Percentiles rank a stretch among this genome's conserved stretches.
phyloP scores from a whole-genome alignment of 1,140 invertebrate genomes.

The Sycophila sp. region DNA sequence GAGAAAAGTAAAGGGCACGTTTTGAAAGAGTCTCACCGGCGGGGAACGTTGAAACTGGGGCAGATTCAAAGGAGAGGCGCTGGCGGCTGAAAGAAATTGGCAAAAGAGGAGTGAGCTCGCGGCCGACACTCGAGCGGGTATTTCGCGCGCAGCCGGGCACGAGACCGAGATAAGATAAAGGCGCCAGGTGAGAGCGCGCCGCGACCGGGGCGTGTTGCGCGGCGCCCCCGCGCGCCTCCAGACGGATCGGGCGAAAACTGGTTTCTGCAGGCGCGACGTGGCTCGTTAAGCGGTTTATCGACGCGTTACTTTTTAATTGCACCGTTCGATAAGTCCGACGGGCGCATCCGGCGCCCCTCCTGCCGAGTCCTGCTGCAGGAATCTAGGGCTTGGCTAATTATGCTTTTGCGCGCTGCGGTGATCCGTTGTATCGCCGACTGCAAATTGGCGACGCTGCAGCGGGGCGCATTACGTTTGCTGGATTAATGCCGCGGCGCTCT shows the following conservation, averaged over 20 bases:
- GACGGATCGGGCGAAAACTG: not conserved
- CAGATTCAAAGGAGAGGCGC: not conserved
- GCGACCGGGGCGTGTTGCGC: not conserved
- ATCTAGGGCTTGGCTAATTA: too few relatives aligned
- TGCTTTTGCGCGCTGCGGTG: too few relatives aligned
- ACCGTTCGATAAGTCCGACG: not conserved
- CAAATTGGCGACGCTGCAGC: too few relatives aligned
- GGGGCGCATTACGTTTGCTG: too few relatives aligned
- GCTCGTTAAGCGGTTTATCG: slow-evolving; percentile 16
- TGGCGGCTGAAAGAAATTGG: not conserved
- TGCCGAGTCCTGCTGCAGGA: too few relatives aligned
- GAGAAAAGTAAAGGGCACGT: not conserved
- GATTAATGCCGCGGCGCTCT: too few relatives aligned
- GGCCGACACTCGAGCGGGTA: too few relatives aligned
- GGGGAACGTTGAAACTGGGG: not conserved
- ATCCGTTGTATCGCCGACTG: too few relatives aligned
- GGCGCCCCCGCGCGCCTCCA: too few relatives aligned
- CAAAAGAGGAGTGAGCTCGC: not conserved
- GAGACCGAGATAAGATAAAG: not conserved
- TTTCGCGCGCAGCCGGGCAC: too few relatives aligned
- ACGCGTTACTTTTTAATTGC: slow-evolving; percentile 23
- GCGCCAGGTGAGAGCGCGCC: not conserved
- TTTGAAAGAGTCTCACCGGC: too few relatives aligned
- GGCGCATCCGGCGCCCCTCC: too few relatives aligned
- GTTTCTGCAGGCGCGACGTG: not conserved